Percentiles rank a stretch among this genome's conserved stretches.
Evolutionary conservation across 2,797 vertebrate species (phyloP).

Genomic region (Neosilurus mollespiculum): DNA sequence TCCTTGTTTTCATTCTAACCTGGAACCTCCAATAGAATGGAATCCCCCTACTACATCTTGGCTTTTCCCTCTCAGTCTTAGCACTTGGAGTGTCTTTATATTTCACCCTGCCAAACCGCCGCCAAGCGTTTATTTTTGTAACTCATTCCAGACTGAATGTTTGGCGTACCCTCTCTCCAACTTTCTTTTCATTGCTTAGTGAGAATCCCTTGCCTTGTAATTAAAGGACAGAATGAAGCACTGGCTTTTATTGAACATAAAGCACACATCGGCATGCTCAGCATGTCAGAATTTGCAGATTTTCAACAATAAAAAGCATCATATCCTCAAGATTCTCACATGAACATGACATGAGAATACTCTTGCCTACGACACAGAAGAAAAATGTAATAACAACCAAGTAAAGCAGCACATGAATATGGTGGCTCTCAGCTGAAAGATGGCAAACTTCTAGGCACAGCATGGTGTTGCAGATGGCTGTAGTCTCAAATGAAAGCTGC

Average conservation of each 20-base stretch:
- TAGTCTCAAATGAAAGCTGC: constrained; percentile 19
- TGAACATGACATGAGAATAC: not conserved
- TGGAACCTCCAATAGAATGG: constrained; percentile 45
- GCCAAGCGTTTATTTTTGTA: constrained; percentile 54
- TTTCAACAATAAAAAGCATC: not conserved
- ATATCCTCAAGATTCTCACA: constrained; percentile 18
- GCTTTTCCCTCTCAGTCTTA: constrained; percentile 43
- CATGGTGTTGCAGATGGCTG: not conserved
- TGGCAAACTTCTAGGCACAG: not conserved
- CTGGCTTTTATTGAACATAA: constrained; percentile 49
- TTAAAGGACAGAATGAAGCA: constrained; percentile 48
- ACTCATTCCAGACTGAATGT: constrained; percentile 58
- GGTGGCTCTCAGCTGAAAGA: not conserved
- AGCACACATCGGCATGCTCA: constrained; percentile 43
- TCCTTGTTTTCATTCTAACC: constrained; percentile 31
- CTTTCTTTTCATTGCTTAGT: constrained; percentile 53
- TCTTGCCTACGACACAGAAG: too few species aligned
- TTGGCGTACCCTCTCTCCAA: constrained; percentile 33
- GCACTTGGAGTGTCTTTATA: constrained; percentile 52
- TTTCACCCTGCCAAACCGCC: constrained; percentile 51
- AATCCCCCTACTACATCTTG: constrained; percentile 53
- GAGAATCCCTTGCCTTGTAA: constrained; percentile 52
- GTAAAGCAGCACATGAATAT: not conserved
- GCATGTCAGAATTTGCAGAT: constrained; percentile 14
- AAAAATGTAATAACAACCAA: not conserved